Evolutionary conservation across 2,797 vertebrate species (phyloP).

Genomic region (Galaxias olidus): DNA sequence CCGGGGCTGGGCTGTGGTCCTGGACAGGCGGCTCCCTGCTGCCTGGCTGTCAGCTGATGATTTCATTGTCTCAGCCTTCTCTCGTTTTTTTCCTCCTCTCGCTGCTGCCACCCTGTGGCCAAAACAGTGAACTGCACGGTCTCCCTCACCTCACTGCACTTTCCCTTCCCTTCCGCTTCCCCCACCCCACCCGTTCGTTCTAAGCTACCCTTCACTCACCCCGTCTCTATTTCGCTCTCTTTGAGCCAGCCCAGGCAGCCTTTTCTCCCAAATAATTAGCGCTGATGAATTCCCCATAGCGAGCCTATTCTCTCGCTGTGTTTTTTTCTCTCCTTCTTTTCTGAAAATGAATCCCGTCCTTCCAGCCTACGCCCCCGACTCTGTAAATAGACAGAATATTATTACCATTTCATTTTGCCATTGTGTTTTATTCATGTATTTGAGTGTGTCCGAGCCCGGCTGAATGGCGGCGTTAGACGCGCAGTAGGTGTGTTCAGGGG

Average conservation of each 20-base stretch:
- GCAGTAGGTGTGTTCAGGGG: conserved; percentile 67
- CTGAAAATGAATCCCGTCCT: conserved; percentile 50
- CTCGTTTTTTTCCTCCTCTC: conserved; percentile 25
- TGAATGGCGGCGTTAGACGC: conserved; percentile 69
- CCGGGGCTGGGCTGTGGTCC: conserved; percentile 64
- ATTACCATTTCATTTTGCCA: conserved; percentile 62
- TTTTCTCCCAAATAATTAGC: conserved; percentile 50
- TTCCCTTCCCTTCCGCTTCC: background rate
- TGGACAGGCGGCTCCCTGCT: conserved; percentile 59
- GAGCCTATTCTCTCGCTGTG: conserved; percentile 27
- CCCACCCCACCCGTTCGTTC: background rate
- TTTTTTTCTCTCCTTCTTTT: conserved; percentile 29
- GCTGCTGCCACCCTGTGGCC: conserved; percentile 71
- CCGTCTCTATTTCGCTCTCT: conserved; percentile 20
- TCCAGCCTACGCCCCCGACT: conserved; percentile 31
- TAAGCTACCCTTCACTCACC: conserved; percentile 33
- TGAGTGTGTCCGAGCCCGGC: conserved; percentile 51
- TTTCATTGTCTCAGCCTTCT: conserved; percentile 57
- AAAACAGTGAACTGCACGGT: conserved; percentile 13
- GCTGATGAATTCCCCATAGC: conserved; percentile 49
- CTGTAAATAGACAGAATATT: conserved; percentile 62
- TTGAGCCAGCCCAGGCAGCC: conserved; percentile 48
- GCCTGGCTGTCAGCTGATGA: conserved; percentile 62
- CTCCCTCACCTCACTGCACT: too few relatives aligned
- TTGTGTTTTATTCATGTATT: conserved; percentile 70